phyloP scores from a whole-genome alignment of 2,797 vertebrate species.

The Megaceryle alcyon region DNA sequence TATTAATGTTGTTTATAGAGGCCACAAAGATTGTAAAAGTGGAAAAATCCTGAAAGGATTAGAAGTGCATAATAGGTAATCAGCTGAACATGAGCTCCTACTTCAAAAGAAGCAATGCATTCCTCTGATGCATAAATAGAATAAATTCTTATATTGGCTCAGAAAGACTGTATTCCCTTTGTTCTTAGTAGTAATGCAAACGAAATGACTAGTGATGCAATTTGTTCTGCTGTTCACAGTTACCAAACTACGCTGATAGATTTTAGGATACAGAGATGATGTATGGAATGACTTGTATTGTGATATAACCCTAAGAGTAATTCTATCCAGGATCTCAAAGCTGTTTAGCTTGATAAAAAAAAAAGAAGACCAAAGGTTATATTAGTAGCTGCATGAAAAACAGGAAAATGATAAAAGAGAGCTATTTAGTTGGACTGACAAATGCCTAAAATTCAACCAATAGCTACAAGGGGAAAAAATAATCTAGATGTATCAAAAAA shows the following conservation, averaged over 20 bases:
- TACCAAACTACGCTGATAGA: neutral
- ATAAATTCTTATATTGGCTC: neutral
- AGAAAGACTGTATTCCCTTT: neutral
- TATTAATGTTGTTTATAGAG: neutral
- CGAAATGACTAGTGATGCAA: neutral
- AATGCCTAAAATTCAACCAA: neutral
- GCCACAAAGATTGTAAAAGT: neutral
- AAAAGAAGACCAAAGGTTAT: neutral
- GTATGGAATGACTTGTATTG: neutral
- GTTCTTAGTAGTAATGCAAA: neutral
- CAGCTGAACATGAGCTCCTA: neutral
- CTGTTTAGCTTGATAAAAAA: neutral
- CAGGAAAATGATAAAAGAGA: neutral
- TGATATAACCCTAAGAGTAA: neutral
- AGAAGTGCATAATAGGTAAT: neutral
- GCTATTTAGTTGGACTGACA: neutral
- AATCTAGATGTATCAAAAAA: neutral
- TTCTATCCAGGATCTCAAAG: neutral
- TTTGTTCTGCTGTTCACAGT: neutral
- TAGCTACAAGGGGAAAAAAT: neutral
- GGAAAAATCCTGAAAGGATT: neutral
- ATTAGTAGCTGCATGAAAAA: neutral
- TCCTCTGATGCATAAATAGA: neutral
- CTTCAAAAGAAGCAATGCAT: neutral
- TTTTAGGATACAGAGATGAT: neutral